phyloP scores from a whole-genome alignment of 2,113 vertebrate species.

The Sigmodon hispidus region DNA sequence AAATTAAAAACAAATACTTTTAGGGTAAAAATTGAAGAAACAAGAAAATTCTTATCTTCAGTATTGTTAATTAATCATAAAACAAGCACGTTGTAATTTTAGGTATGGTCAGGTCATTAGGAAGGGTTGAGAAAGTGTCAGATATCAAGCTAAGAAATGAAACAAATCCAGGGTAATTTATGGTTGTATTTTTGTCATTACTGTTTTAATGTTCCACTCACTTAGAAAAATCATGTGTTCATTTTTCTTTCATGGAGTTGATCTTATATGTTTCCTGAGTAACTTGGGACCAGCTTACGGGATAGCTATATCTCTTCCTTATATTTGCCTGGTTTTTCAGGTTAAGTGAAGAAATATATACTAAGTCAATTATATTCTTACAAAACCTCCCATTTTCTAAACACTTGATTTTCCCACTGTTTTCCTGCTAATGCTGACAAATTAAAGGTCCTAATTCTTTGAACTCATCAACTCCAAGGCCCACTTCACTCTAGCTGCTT shows the following conservation, averaged over 20 bases:
- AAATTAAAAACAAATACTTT: neutral
- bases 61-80: constrained; percentile 43
- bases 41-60: neutral
- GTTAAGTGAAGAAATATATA: constrained; percentile 14
- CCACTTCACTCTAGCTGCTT: neutral
- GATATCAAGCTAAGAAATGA: constrained; percentile 12
- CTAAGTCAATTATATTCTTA: neutral
- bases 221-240: constrained; percentile 17
- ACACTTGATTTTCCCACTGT: neutral
- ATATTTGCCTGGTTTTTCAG: constrained; percentile 45
- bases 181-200: neutral
- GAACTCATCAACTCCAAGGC: neutral
- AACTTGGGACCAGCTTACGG: neutral
- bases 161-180: constrained; percentile 34
- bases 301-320: constrained; percentile 10
- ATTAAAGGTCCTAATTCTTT: constrained; percentile 31
- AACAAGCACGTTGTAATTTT: constrained; percentile 28
- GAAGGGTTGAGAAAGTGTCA: constrained; percentile 3
- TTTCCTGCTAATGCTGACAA: neutral
- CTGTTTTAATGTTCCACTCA: constrained; percentile 43
- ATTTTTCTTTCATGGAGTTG: constrained; percentile 35
- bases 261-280: neutral
- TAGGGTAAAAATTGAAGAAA: constrained; percentile 28
- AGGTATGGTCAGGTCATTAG: constrained; percentile 33
- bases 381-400: neutral